A percentile compares a stretch with the other conserved stretches of the same genome.
These are phyloP conservation scores for Leptestheria dahalacensis DNA, from an alignment of 1,140 invertebrate genomes.

Conservation along the genomic window DNA sequence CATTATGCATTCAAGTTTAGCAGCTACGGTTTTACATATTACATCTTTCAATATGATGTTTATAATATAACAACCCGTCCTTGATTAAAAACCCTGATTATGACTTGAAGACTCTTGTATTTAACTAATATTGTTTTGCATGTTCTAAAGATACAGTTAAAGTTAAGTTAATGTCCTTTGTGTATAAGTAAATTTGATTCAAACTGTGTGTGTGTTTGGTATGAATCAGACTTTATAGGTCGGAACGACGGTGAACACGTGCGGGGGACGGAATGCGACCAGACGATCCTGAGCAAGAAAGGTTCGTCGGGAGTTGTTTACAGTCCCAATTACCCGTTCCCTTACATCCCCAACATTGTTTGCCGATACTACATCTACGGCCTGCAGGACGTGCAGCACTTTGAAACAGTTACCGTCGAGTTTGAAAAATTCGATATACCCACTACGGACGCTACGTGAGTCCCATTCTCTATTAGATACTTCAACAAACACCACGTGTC, in stretches of 20 bases:
- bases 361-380: constrained; percentile 97
- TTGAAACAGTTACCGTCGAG: constrained; percentile 76
- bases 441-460: constrained; percentile 30
- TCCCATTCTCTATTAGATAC: too few relatives aligned
- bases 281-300: constrained; percentile 85
- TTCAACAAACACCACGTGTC: too few relatives aligned
- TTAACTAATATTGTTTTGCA: too few relatives aligned
- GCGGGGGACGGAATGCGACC: constrained; percentile 89
- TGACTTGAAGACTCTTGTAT: too few relatives aligned
- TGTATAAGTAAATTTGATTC: too few relatives aligned
- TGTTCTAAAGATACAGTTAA: too few relatives aligned
- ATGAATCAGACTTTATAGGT: constrained; percentile 86
- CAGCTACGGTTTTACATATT: too few relatives aligned
- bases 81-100: too few relatives aligned
- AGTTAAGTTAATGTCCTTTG: too few relatives aligned
- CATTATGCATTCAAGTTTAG: too few relatives aligned
- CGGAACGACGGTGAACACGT: constrained; percentile 82
- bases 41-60: too few relatives aligned
- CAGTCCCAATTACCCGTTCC: constrained; percentile 88
- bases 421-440: constrained; percentile 83
- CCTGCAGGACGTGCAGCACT: constrained; percentile 83
- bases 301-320: constrained; percentile 78
- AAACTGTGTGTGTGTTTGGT: constrained; percentile 24
- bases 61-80: too few relatives aligned
- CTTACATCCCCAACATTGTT: constrained; percentile 83